A percentile compares a stretch with the other conserved stretches of the same genome.
phyloP scores from a whole-genome alignment of 2,797 vertebrate species.

The Clamator glandarius region DNA sequence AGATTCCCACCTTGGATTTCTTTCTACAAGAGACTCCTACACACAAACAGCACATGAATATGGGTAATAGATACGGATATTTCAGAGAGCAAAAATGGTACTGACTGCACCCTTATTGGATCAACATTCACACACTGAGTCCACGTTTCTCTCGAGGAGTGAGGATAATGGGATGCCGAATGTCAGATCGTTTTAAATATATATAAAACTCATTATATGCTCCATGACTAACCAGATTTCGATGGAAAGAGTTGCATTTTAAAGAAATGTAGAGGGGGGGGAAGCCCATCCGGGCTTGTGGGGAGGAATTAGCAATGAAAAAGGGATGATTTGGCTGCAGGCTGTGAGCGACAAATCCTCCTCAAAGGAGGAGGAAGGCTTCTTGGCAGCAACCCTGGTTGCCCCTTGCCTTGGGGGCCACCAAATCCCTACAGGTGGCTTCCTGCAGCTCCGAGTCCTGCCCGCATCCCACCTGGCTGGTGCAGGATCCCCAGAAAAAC shows the following conservation, averaged over 20 bases:
- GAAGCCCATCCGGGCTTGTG: neutral
- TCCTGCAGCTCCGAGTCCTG: neutral
- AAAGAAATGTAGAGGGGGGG: neutral
- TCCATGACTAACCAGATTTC: constrained; percentile 52
- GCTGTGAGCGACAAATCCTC: neutral
- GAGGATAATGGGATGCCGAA: constrained; percentile 48
- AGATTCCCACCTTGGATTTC: neutral
- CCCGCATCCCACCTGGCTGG: accelerated
- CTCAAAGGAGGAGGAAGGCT: too few species aligned
- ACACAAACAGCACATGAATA: constrained; percentile 8
- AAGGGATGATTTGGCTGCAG: constrained; percentile 5
- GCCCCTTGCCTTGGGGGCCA: neutral
- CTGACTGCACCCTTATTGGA: neutral
- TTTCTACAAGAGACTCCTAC: constrained; percentile 41
- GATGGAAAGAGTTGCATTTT: constrained; percentile 25
- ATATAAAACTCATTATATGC: constrained; percentile 45
- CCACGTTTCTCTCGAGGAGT: constrained; percentile 2
- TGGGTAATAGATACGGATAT: constrained; percentile 36
- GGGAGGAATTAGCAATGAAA: constrained; percentile 18
- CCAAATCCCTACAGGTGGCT: neutral
- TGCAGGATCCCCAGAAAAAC: neutral
- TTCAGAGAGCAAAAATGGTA: neutral
- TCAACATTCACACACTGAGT: constrained; percentile 18
- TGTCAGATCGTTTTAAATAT: constrained; percentile 53
- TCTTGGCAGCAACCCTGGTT: neutral